These are phyloP conservation scores for Phrynocephalus versicolor DNA, from an alignment of 2,113 vertebrate species.

Conservation along the genomic window DNA sequence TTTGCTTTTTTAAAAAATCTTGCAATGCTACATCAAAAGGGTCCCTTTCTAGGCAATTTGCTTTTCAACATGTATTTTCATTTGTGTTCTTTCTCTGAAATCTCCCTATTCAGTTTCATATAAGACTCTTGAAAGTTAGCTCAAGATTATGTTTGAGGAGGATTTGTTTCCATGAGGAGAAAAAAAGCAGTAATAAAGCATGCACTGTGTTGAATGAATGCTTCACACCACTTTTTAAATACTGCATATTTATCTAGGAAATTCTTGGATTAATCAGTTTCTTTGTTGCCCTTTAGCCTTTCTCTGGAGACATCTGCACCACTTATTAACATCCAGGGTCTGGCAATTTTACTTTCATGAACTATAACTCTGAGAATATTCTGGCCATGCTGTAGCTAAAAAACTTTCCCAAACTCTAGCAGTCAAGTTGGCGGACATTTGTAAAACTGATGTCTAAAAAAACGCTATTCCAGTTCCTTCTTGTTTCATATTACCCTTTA, in stretches of 20 bases:
- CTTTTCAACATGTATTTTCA: not conserved
- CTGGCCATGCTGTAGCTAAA: no score
- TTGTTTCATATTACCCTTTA: not conserved
- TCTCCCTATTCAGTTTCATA: not conserved
- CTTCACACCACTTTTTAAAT: not conserved
- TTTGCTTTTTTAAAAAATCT: not conserved
- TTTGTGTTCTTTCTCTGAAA: not conserved
- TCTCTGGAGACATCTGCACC: not conserved
- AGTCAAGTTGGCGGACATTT: not conserved
- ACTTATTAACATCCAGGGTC: not conserved
- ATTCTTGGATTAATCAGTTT: not conserved
- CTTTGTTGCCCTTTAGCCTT: not conserved
- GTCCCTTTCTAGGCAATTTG: not conserved
- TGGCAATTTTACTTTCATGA: not conserved
- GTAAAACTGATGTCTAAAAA: not conserved
- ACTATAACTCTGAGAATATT: no score
- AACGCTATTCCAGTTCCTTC: not conserved
- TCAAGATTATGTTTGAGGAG: not conserved
- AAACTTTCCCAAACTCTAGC: no score
- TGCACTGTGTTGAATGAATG: not conserved
- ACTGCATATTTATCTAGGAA: not conserved
- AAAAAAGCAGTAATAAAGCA: constrained; percentile 9
- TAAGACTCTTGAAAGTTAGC: not conserved
- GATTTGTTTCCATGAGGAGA: constrained; percentile 1
- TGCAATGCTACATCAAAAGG: not conserved